phyloP scores from a whole-genome alignment of 2,797 vertebrate genomes.

The Stomatorhinus walkeri region DNA sequence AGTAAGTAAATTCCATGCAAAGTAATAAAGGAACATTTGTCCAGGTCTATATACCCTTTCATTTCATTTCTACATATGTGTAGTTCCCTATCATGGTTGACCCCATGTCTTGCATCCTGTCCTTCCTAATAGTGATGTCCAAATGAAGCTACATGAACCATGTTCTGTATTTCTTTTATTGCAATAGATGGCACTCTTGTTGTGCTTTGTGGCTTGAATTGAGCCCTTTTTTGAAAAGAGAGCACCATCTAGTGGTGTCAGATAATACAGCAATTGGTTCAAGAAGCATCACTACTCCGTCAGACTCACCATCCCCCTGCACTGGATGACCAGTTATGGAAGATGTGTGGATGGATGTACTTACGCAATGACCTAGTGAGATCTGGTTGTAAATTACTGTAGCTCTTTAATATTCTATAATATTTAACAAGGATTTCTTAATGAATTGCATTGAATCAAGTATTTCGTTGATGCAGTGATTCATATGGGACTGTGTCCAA shows the following conservation, averaged over 20 bases:
- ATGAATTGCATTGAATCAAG: not conserved
- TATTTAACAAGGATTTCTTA: not conserved
- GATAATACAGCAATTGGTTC: not conserved
- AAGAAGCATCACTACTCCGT: not conserved
- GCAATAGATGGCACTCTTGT: not conserved
- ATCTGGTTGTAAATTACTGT: not conserved
- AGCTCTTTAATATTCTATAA: not conserved
- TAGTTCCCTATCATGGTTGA: not conserved
- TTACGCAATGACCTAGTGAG: not conserved
- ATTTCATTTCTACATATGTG: not conserved
- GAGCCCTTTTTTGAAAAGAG: not conserved
- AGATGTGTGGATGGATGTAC: not conserved
- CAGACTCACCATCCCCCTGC: not conserved
- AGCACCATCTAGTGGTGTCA: not conserved
- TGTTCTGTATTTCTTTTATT: not conserved
- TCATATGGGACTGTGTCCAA: not conserved
- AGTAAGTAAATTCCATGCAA: not conserved
- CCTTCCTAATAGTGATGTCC: not conserved
- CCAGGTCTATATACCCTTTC: not conserved
- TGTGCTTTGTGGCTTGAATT: not conserved
- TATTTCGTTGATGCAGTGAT: not conserved
- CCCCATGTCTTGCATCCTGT: not conserved
- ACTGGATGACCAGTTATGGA: not conserved
- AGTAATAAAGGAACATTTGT: not conserved
- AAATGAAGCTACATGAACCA: not conserved